A percentile compares a stretch with the other conserved stretches of the same genome.
Conservation (phyloP, 1,140 invertebrate species). For the Drosophila athabasca region DNA sequence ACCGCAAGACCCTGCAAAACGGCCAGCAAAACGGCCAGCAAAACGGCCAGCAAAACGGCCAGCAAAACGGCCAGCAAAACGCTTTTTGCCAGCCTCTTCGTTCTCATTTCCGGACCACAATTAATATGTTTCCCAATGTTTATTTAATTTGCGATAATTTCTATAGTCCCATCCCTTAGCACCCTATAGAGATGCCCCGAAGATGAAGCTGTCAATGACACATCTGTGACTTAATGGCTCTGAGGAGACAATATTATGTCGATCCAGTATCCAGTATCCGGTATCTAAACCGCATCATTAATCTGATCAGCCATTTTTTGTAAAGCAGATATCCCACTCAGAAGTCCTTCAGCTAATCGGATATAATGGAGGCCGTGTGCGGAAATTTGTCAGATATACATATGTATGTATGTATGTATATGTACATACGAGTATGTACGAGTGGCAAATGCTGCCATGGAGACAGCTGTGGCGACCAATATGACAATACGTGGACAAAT, state of each 20-base stretch:
- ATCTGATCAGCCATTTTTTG: no score
- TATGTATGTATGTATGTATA: no score
- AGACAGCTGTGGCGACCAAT: conserved; percentile 19
- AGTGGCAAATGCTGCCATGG: not conserved
- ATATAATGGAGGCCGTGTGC: conserved; percentile 1
- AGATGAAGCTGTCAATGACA: conserved; percentile 49
- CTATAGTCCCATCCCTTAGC: conserved; percentile 18
- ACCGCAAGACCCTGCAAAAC: conserved; percentile 67
- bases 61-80: conserved; percentile 30
- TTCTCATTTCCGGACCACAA: conserved; percentile 1
- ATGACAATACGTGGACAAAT: conserved; percentile 15
- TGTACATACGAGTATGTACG: no score
- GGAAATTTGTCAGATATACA: not conserved
- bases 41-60: conserved; percentile 29
- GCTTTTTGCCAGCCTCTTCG: conserved; percentile 28
- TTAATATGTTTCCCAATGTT: conserved; percentile 47
- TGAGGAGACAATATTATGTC: not conserved
- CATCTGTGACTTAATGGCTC: conserved; percentile 16
- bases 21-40: conserved; percentile 22
- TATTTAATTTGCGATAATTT: conserved; percentile 59
- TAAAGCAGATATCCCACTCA: not conserved
- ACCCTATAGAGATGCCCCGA: conserved; percentile 16
- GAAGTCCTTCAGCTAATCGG: conserved; percentile 19
- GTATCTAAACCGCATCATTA: no score
- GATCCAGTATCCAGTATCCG: no score